Evolutionary conservation across 2,113 vertebrate genomes (phyloP).

Genomic region (Euleptes europaea): DNA sequence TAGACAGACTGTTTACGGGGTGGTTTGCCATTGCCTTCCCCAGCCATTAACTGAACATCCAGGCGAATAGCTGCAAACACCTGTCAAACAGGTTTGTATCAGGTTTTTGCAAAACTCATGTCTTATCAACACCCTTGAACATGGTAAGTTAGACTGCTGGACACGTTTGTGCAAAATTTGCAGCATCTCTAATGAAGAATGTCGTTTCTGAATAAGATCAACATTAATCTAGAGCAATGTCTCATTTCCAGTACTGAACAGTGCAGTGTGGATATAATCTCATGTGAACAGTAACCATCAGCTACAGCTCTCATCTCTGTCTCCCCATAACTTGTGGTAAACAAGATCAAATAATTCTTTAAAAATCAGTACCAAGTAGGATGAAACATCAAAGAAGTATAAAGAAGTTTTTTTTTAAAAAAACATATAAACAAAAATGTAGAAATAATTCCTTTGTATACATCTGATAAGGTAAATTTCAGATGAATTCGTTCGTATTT

Average conservation of each 20-base stretch:
- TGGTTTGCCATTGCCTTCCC: no score
- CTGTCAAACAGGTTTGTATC: no score
- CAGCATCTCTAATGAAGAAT: not conserved
- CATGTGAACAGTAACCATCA: not conserved
- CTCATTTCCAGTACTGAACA: not conserved
- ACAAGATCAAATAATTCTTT: accelerated
- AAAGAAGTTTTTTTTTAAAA: not conserved
- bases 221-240: no score
- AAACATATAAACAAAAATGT: not conserved
- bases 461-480: conserved; percentile 1
- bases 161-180: no score
- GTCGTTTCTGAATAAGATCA: not conserved
- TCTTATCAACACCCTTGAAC: no score
- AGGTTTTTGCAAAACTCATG: no score
- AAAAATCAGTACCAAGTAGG: not conserved
- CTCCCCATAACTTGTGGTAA: not conserved
- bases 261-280: not conserved
- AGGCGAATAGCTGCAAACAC: no score
- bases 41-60: no score
- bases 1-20: no score
- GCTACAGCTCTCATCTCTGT: not conserved
- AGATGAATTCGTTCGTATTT: not conserved
- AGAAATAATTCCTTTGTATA: conserved; percentile 8
- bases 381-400: not conserved
- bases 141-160: no score